phyloP scores from a whole-genome alignment of 2,113 vertebrate genomes.

The Myotis brandtii region DNA sequence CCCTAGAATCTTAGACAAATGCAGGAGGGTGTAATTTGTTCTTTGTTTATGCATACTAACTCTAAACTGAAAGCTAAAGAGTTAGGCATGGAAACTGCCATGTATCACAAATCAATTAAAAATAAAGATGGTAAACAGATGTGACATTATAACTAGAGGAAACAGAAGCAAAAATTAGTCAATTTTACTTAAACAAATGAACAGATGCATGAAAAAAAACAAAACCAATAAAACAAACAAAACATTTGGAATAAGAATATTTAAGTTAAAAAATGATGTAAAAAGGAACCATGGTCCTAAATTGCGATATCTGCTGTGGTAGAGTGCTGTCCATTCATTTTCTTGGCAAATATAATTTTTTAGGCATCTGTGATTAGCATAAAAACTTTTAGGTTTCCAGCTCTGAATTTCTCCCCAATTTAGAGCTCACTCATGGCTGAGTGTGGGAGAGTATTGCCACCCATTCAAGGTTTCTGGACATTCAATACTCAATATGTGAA shows the following conservation, averaged over 20 bases:
- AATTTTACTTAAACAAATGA: constrained; percentile 83
- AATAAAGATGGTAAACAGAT: constrained; percentile 81
- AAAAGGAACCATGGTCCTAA: constrained; percentile 27
- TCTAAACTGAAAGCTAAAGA: constrained; percentile 23
- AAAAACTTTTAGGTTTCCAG: background rate
- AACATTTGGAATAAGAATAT: constrained; percentile 70
- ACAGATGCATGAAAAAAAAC: constrained; percentile 84
- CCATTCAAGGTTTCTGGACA: constrained; percentile 8
- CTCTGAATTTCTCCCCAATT: constrained; percentile 26
- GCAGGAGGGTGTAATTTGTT: background rate
- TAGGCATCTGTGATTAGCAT: constrained; percentile 51
- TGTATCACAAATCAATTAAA: constrained; percentile 74
- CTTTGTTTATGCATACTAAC: background rate
- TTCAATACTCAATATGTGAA: constrained; percentile 67
- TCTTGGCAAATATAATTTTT: constrained; percentile 48
- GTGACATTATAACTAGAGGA: constrained; percentile 81
- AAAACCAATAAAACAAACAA: constrained; percentile 84
- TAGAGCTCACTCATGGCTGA: constrained; percentile 2
- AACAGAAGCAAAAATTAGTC: constrained; percentile 79
- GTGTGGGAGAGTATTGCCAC: background rate
- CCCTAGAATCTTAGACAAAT: background rate
- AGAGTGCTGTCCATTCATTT: background rate
- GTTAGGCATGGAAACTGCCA: constrained; percentile 40
- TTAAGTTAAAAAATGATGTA: constrained; percentile 38
- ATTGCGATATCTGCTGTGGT: background rate